Evolutionary conservation across 2,888 invertebrate species (phyloP).

Genomic region (Ornithoptera priamus): DNA sequence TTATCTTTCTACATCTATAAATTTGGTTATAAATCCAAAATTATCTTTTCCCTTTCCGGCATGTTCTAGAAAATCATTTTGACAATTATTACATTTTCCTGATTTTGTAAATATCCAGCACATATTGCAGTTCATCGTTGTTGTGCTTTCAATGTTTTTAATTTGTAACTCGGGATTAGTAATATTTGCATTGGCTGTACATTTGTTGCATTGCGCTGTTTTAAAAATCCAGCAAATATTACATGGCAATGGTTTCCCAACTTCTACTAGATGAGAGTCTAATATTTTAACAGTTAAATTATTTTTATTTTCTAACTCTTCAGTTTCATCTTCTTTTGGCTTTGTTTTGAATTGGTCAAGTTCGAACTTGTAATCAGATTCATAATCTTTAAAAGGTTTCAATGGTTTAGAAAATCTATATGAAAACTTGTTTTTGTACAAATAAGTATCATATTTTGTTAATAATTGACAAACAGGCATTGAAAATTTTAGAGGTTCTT

Average conservation of each 20-base stretch:
- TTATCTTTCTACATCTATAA: conserved; percentile 1
- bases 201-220: conserved; percentile 37
- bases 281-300: neutral
- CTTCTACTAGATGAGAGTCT: neutral
- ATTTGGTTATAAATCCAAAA: neutral
- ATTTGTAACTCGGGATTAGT: neutral
- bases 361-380: conserved; percentile 1
- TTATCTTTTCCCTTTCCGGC: conserved; percentile 29
- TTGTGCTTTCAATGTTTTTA: neutral
- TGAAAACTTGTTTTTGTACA: conserved; percentile 36
- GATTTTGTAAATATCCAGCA: conserved; percentile 51
- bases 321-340: conserved; percentile 3
- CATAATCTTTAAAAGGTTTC: neutral
- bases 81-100: conserved; percentile 48
- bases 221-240: conserved; percentile 44
- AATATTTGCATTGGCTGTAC: conserved; percentile 26
- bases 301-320: neutral
- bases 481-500: conserved; percentile 32
- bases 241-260: conserved; percentile 28
- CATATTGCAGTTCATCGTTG: conserved; percentile 38
- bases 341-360: neutral
- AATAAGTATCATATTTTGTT: conserved; percentile 27
- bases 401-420: conserved; percentile 39
- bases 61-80: conserved; percentile 18
- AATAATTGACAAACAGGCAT: conserved; percentile 36